Percentiles rank a stretch among this genome's conserved stretches.
Evolutionary conservation across 2,113 vertebrate species (phyloP).

Genomic region (Peromyscus leucopus): DNA sequence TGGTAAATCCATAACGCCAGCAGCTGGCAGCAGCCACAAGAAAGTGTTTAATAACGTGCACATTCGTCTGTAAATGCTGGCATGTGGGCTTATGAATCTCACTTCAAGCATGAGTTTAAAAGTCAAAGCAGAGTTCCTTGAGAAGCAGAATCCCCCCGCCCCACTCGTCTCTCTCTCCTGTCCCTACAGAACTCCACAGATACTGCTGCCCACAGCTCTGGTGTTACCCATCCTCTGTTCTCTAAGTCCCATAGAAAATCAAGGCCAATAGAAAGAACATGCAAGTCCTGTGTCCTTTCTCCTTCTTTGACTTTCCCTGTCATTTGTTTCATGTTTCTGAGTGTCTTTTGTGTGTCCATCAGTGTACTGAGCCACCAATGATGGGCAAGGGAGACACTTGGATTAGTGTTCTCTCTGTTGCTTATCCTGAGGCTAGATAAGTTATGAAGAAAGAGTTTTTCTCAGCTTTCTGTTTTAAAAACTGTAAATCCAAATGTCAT

Average conservation of each 20-base stretch:
- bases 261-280: not conserved
- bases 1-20: not conserved
- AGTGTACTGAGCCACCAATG: not conserved
- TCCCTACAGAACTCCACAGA: not conserved
- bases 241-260: not conserved
- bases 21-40: too few relatives aligned
- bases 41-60: not conserved
- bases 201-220: too few relatives aligned
- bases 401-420: not conserved
- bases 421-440: not conserved
- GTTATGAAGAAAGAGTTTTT: not conserved
- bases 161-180: accelerated
- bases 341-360: not conserved
- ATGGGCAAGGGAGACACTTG: not conserved
- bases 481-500: not conserved
- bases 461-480: not conserved
- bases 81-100: not conserved
- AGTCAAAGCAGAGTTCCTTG: not conserved
- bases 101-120: not conserved
- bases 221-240: not conserved
- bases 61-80: not conserved
- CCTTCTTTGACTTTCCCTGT: not conserved
- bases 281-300: not conserved
- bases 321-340: not conserved
- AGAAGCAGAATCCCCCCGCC: not conserved